Conservation (phyloP, 2,797 vertebrate species). For the Scomberomorus guttatus region DNA sequence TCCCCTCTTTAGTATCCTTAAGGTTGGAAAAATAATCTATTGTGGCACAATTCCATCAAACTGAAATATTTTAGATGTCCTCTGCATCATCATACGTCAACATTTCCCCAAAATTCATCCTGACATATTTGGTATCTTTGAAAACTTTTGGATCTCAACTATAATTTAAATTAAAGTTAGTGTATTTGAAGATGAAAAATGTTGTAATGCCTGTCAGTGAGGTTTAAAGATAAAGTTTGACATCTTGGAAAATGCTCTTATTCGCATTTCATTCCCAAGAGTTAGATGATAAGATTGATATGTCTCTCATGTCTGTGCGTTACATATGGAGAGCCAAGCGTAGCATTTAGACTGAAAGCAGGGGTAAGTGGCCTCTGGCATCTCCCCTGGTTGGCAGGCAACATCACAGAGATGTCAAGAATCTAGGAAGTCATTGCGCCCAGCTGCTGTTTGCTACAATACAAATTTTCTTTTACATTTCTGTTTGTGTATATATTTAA, state of each 20-base stretch:
- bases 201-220: neutral
- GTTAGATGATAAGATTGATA: neutral
- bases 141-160: neutral
- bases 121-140: neutral
- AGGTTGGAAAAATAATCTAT: neutral
- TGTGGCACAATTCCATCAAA: neutral
- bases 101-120: neutral
- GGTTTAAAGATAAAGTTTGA: neutral
- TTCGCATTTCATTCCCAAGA: neutral
- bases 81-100: neutral
- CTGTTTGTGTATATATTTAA: neutral
- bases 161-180: neutral
- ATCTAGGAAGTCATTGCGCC: neutral
- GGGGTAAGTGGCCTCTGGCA: neutral
- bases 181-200: neutral
- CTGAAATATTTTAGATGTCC: neutral
- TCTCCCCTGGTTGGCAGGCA: conserved; percentile 3
- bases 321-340: neutral
- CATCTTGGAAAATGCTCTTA: too few relatives aligned
- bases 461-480: neutral
- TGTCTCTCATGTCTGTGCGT: neutral
- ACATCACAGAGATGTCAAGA: neutral
- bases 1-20: neutral
- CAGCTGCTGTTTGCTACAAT: neutral
- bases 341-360: neutral